Percentiles rank a stretch among this genome's conserved stretches.
Conservation (phyloP, 2,888 invertebrate species). For the Oligia latruncula region DNA sequence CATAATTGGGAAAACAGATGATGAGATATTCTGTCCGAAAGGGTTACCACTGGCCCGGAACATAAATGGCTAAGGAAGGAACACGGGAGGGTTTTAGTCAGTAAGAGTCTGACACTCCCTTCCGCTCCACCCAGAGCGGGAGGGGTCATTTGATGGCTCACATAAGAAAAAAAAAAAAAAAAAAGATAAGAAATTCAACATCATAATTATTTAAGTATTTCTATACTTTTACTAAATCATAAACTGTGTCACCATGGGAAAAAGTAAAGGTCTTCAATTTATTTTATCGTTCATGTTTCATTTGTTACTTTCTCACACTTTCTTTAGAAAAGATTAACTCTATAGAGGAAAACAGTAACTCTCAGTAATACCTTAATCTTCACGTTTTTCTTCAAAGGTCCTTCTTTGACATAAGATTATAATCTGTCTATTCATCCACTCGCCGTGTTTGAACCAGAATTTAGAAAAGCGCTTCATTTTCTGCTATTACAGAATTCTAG, state of each 20-base stretch:
- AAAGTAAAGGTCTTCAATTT: neutral
- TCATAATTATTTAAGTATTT: neutral
- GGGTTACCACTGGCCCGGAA: too few species aligned
- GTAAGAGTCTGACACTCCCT: too few species aligned
- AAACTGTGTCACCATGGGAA: neutral
- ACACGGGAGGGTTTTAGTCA: too few species aligned
- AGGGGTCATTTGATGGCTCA: too few species aligned
- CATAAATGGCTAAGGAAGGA: too few species aligned
- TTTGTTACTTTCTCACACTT: slow-evolving; percentile 16
- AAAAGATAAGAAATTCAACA: neutral
- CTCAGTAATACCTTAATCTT: slow-evolving; percentile 15
- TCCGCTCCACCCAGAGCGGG: too few species aligned
- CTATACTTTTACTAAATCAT: neutral
- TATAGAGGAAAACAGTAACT: neutral
- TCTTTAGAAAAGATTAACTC: slow-evolving; percentile 27
- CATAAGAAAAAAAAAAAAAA: too few species aligned
- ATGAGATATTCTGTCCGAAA: too few species aligned
- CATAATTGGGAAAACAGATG: too few species aligned
- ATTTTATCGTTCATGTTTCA: neutral
- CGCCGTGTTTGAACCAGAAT: slow-evolving; percentile 17
- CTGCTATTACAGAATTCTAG: neutral
- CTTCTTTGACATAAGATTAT: slow-evolving; percentile 45
- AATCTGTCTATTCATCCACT: slow-evolving; percentile 45
- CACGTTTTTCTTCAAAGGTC: slow-evolving; percentile 29
- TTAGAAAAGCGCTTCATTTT: slow-evolving; percentile 17